Percentiles rank a stretch among this genome's conserved stretches.
phyloP scores from a whole-genome alignment of 2,888 invertebrate genomes.

The Patella caerulea region DNA sequence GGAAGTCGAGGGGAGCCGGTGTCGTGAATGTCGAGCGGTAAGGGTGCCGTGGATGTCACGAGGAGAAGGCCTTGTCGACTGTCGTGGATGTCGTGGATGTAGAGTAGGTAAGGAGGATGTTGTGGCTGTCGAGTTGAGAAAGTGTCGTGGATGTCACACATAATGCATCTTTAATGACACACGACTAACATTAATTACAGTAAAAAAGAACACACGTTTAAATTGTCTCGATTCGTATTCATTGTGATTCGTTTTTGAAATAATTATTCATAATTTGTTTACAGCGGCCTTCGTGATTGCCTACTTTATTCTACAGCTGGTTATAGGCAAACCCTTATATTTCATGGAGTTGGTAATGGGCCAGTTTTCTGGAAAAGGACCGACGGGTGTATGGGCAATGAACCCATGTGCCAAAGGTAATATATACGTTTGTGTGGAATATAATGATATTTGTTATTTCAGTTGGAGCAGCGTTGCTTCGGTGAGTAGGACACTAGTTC shows the following conservation, averaged over 20 bases:
- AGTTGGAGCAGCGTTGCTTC: neutral
- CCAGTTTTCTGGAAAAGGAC: constrained; percentile 60
- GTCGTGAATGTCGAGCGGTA: too few relatives aligned
- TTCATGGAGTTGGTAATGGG: constrained; percentile 65
- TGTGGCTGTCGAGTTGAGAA: too few relatives aligned
- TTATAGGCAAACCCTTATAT: constrained; percentile 66
- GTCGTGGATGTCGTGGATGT: too few relatives aligned
- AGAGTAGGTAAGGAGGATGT: too few relatives aligned
- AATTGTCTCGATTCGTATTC: neutral
- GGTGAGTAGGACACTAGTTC: too few relatives aligned
- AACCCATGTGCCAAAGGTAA: constrained; percentile 64
- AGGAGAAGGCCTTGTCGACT: too few relatives aligned
- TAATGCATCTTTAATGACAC: too few relatives aligned
- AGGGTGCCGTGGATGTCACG: too few relatives aligned
- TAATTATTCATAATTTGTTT: constrained; percentile 20
- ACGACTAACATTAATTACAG: neutral
- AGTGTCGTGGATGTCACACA: too few relatives aligned
- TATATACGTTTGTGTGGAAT: neutral
- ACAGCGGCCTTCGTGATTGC: constrained; percentile 65
- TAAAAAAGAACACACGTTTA: neutral
- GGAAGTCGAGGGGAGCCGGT: too few relatives aligned
- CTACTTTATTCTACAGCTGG: constrained; percentile 59
- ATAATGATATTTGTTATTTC: neutral
- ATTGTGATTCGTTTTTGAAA: neutral
- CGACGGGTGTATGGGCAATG: constrained; percentile 62